Base-by-base conservation (phyloP, 2,797 vertebrate species). In the Takifugu ocellatus region DNA sequence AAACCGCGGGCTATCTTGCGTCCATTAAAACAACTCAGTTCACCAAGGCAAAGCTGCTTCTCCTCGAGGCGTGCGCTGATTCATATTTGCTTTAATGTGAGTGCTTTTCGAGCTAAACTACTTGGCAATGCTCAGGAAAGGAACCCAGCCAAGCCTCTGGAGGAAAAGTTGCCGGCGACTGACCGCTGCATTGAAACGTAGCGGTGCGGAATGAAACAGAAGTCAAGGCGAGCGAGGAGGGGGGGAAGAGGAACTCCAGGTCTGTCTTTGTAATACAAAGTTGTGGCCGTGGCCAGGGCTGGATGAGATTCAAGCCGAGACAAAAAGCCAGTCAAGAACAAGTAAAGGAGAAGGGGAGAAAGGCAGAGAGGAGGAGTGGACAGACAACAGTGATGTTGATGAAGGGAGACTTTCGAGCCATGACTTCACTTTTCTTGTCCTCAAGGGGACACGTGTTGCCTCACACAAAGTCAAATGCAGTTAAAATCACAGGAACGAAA, bases 361-460 rank as follows among this genome's bases (percentile, higher is more conserved):
- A 54, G n/a, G 24, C 16, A 51, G 49, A 56, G 49, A 59, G 31
- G 56, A 47, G 59, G 58, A 75, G 58, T 44, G 71, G 56, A 69
- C 71, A 11, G 56, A 68, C 54, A 52, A 42, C 39, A 39, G 50
- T 81, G 79, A 87, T 51, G 63, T 1, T 79, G 84, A 87, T 72
- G 72, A 78, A 84, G 70, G 21, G 39, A 69, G 80, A 87, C 83
- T 82, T 50, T 27, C 48, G 59, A 56, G 46, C 75, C 43, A 79
- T 83, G 76, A 81, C 78, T 78, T 85, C 77, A 82, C 53, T 58
- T 62, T 70, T 68, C 14, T 63, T 57, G 51, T 79, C 62, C 79
- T 72, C 39, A 49, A 59, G 74, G 82, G 71, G 68, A 81, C 68
- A 49, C 33, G 17, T 51, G 45, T 61, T 66, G 63, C 77, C 66